Conservation (phyloP, 2,888 invertebrate species). For the Rhagonycha lutea region DNA sequence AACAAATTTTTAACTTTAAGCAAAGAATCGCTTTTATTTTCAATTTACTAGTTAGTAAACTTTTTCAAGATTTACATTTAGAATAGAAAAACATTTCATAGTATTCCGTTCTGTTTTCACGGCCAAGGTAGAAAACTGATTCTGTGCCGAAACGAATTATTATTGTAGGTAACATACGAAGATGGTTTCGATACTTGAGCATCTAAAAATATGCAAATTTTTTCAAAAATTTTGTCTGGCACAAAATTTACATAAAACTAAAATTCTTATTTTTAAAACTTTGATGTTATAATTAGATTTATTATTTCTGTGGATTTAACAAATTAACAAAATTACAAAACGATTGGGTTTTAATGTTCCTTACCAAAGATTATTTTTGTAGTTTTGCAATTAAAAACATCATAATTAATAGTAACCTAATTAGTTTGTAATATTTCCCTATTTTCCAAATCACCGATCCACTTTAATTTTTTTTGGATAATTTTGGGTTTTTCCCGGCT, state of each 20-base stretch:
- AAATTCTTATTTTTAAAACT: background rate
- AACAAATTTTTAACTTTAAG: too few species aligned
- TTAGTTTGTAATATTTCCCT: background rate
- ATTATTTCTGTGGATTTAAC: background rate
- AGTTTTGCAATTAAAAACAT: too few species aligned
- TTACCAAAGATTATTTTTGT: background rate
- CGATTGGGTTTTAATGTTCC: background rate
- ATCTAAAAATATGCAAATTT: background rate
- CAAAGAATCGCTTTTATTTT: too few species aligned
- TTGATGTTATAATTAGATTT: background rate
- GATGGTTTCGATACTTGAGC: background rate
- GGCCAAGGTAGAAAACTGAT: too few species aligned
- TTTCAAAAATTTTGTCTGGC: background rate
- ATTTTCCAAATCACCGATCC: background rate
- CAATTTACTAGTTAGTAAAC: too few species aligned
- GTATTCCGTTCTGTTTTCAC: too few species aligned
- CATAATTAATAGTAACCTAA: background rate
- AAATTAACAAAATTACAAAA: background rate
- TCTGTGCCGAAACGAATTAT: background rate
- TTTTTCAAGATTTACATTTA: too few species aligned
- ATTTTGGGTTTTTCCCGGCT: background rate
- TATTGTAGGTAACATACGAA: too few species aligned
- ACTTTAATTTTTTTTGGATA: background rate
- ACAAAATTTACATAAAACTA: background rate
- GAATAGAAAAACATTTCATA: too few species aligned